Evolutionary conservation across 2,888 invertebrate species (phyloP).

Genomic region (Hypomecis atomaria): DNA sequence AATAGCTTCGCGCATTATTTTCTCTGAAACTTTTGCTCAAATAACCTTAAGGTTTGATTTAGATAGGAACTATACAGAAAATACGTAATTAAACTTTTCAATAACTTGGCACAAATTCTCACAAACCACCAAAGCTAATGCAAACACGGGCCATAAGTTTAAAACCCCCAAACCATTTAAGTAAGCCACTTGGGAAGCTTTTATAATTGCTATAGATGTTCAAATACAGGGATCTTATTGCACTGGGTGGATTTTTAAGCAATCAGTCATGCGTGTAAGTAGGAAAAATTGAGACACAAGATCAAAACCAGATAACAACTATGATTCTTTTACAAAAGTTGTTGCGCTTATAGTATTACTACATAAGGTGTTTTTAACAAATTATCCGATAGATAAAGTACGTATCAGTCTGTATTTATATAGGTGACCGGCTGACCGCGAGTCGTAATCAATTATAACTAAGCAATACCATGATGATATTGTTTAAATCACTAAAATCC

Average conservation of each 20-base stretch:
- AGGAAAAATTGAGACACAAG: background rate
- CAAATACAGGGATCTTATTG: background rate
- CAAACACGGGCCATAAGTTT: background rate
- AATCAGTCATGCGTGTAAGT: constrained; percentile 11
- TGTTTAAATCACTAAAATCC: no score
- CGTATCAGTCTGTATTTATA: no score
- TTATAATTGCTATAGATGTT: background rate
- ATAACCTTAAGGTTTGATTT: background rate
- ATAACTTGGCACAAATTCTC: constrained; percentile 4
- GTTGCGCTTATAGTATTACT: no score
- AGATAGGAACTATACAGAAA: background rate
- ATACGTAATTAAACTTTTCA: constrained; percentile 10
- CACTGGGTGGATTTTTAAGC: background rate
- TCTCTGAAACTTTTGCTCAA: no score
- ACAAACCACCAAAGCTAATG: constrained; percentile 2
- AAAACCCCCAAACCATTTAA: constrained; percentile 6
- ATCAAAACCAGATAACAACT: background rate
- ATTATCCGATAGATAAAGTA: no score
- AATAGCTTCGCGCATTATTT: no score
- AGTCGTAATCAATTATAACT: no score
- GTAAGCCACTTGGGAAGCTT: constrained; percentile 2
- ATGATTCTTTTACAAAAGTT: background rate
- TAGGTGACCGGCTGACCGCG: no score
- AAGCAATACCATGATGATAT: no score
- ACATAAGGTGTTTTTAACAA: no score